Percentiles rank a stretch among this genome's conserved stretches.
These are phyloP conservation scores for Pseudachorutes palmiensis DNA, from an alignment of 1,140 invertebrate species.

Conservation along the genomic window DNA sequence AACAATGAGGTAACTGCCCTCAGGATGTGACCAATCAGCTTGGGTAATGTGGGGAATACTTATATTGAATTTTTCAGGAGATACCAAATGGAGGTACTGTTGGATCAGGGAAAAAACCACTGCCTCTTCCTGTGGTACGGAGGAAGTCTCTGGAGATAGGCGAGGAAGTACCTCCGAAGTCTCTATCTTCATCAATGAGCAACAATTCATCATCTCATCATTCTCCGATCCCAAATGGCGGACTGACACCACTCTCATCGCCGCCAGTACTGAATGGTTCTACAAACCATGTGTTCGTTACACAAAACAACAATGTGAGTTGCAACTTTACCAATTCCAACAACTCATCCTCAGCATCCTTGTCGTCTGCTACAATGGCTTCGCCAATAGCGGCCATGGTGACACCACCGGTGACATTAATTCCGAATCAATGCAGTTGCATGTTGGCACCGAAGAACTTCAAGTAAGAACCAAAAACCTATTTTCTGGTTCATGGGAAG, in stretches of 20 bases:
- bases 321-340: slow-evolving; percentile 11
- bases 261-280: neutral
- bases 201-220: slow-evolving; percentile 26
- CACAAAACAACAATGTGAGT: slow-evolving; percentile 3
- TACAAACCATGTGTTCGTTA: slow-evolving; percentile 9
- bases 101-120: slow-evolving; percentile 17
- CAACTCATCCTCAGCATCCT: slow-evolving; percentile 1
- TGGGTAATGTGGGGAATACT: too few relatives aligned
- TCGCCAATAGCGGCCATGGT: neutral
- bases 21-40: too few relatives aligned
- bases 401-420: slow-evolving; percentile 11
- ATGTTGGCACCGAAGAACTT: slow-evolving; percentile 27
- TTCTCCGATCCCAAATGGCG: slow-evolving; percentile 2
- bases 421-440: slow-evolving; percentile 15
- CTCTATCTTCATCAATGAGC: neutral
- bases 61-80: too few relatives aligned
- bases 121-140: slow-evolving; percentile 23
- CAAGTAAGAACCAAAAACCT: neutral
- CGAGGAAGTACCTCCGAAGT: neutral
- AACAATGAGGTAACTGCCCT: slow-evolving; percentile 28
- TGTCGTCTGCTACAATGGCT: neutral
- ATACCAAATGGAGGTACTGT: slow-evolving; percentile 35
- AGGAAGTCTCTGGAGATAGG: slow-evolving; percentile 31
- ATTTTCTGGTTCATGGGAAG: slow-evolving; percentile 10
- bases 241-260: neutral